phyloP scores from a whole-genome alignment of 2,113 vertebrate genomes.

The Coracopsis vasa region DNA sequence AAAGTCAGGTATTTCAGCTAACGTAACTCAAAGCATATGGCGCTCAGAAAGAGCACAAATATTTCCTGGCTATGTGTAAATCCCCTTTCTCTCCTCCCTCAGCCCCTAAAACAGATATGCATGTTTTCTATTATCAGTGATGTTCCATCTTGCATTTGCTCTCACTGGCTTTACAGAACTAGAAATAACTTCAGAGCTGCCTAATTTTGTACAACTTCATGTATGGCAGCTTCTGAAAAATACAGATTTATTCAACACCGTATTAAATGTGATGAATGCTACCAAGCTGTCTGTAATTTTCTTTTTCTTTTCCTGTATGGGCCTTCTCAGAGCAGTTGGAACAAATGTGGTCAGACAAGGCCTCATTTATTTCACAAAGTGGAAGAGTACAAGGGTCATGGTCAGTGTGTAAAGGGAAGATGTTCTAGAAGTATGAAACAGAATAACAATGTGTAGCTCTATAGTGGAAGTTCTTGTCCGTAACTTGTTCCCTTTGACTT shows the following conservation, averaged over 20 bases:
- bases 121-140: background rate
- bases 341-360: background rate
- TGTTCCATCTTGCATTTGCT: background rate
- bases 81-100: background rate
- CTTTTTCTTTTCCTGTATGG: accelerated
- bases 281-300: background rate
- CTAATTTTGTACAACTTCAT: background rate
- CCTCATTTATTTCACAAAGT: background rate
- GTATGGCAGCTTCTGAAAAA: background rate
- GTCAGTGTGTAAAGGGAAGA: background rate
- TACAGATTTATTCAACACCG: accelerated
- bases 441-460: background rate
- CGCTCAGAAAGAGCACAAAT: background rate
- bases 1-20: background rate
- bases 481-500: background rate
- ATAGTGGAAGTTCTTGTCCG: background rate
- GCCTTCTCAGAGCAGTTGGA: background rate
- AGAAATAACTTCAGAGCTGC: background rate
- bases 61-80: background rate
- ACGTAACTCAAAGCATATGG: background rate
- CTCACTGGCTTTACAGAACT: background rate
- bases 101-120: background rate
- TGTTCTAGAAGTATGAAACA: background rate
- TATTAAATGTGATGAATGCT: background rate
- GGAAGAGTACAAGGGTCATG: background rate